These are phyloP conservation scores for Antheraea assamensis DNA, from an alignment of 2,888 invertebrate species.

Conservation along the genomic window DNA sequence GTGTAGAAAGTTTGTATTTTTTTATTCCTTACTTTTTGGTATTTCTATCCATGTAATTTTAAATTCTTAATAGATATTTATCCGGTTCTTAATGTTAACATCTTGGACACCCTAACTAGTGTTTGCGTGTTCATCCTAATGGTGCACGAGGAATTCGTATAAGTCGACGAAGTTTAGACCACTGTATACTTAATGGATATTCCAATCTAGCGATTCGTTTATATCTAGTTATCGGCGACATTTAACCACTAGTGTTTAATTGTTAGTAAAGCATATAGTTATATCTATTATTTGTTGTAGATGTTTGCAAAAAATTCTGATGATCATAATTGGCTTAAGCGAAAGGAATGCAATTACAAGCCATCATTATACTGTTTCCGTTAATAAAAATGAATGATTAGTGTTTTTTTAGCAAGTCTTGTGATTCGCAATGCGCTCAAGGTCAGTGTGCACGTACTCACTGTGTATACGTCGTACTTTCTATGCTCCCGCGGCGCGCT, in stretches of 20 bases:
- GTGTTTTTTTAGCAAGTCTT: conserved; percentile 19
- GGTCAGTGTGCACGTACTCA: conserved; percentile 11
- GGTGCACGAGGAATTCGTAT: no score
- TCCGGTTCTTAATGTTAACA: no score
- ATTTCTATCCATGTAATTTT: no score
- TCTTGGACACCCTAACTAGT: no score
- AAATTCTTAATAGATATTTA: no score
- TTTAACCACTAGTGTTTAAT: not conserved
- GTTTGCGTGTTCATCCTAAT: no score
- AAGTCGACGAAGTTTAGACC: no score
- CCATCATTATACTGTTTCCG: conserved; percentile 3
- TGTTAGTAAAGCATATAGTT: not conserved
- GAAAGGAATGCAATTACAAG: conserved; percentile 7
- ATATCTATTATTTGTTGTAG: not conserved
- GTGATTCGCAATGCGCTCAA: conserved; percentile 19
- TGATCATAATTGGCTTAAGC: not conserved
- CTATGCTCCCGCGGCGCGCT: conserved; percentile 26
- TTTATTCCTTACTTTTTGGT: no score
- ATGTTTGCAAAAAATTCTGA: not conserved
- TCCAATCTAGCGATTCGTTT: no score
- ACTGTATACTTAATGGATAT: no score
- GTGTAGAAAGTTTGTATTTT: no score
- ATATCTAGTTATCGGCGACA: not conserved
- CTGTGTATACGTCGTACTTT: conserved; percentile 9
- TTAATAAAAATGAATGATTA: conserved; percentile 20